These are phyloP conservation scores for Thaleichthys pacificus DNA, from an alignment of 2,797 vertebrate genomes.

Conservation along the genomic window DNA sequence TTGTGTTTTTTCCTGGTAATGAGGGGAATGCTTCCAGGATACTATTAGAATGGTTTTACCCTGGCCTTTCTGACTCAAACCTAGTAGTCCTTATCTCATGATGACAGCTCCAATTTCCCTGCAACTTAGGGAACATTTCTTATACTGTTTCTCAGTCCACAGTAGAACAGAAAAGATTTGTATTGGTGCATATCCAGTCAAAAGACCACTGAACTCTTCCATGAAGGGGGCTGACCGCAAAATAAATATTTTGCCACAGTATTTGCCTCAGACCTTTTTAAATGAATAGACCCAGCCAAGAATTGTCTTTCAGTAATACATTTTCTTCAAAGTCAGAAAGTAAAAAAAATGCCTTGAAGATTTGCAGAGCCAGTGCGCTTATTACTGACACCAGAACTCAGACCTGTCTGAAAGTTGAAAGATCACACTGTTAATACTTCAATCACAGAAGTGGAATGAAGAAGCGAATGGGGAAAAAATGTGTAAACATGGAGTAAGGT, in stretches of 20 bases:
- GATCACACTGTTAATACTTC: constrained; percentile 1
- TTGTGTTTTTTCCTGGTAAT: constrained; percentile 29
- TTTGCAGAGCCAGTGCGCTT: neutral
- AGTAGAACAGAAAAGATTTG: neutral
- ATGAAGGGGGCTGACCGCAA: no score
- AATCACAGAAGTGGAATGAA: neutral
- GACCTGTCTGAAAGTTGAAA: neutral
- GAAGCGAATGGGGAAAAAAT: neutral
- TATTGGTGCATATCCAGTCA: no score
- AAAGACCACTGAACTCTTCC: no score
- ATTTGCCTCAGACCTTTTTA: no score
- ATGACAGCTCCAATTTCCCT: no score
- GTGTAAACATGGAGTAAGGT: no score
- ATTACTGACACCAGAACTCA: neutral
- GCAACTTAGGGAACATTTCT: no score
- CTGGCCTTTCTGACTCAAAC: constrained; percentile 18
- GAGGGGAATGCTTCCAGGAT: constrained; percentile 8
- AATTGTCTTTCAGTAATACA: no score
- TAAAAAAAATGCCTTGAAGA: constrained; percentile 22
- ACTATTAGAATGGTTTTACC: no score
- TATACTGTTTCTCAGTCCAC: neutral
- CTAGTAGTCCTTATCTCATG: no score
- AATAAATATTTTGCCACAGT: no score
- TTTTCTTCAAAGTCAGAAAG: constrained; percentile 14
- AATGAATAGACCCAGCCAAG: no score